Base-by-base conservation (phyloP, 2,797 vertebrate species). In the Artibeus lituratus region DNA sequence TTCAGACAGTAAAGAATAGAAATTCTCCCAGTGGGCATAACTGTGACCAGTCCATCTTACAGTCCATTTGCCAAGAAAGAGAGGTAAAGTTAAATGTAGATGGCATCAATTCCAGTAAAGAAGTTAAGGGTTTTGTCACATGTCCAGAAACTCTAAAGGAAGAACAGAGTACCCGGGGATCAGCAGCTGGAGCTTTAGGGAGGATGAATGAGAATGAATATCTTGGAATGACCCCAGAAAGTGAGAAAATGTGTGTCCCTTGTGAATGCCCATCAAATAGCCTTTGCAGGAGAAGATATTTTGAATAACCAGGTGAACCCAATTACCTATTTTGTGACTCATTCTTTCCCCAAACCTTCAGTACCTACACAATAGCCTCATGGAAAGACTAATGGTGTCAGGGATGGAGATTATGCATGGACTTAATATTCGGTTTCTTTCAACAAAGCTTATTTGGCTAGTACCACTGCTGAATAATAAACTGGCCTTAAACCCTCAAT, bases 261-360 rank as follows among this genome's bases (percentile, higher is more conserved):
- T 49, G 49, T 72, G 74, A 91, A 90, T 65, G 32, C 22, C 22
- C 19, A 78, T 81, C 47, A 77, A 55, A 55, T 44, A 85, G 19
- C 21, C 37, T 91, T 90, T 65, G 22, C 12, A 12, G 42, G 42
- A 73, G 49, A 92, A 70, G 26, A 76, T 35, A 35, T 39, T 93
- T 65, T 55, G 18, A 95, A 90, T 83, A 57, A 77, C 53, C 6
- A 67, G 57, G 9, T 77, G 44, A 21, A 86, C 47, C 89, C 39
- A n/a, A 89, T 74, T 59, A 81, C 15, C 42, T n/a, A 82, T 55
- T 32, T 83, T 69, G 24, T 35, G 49, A 86, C 44, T 49, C 44
- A 78, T 65, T 94, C 83, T 77, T 94, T 91, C 51, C 47, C 70
- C 57, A 91, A 39, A 78, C n/a, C 69, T 82, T 96, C 35, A 80